These are phyloP conservation scores for Spilogale gracilis DNA, from an alignment of 2,113 vertebrate species.

Conservation along the genomic window DNA sequence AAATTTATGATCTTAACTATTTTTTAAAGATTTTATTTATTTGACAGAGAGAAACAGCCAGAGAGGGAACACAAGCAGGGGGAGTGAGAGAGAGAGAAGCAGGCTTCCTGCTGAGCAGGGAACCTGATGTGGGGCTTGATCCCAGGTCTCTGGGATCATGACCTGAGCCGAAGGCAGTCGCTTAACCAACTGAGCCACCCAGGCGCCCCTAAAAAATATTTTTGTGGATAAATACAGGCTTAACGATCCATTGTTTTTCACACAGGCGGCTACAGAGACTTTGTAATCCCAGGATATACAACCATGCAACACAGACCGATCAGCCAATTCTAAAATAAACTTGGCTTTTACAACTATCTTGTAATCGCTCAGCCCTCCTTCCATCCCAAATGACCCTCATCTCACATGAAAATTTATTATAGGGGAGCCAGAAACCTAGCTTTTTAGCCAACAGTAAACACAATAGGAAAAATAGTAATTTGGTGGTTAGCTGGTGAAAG, in stretches of 20 bases:
- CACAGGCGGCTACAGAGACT: neutral
- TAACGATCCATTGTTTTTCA: constrained; percentile 58
- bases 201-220: too few species aligned
- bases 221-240: constrained; percentile 41
- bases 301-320: neutral
- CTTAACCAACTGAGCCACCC: too few species aligned
- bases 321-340: constrained; percentile 35
- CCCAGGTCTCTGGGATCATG: too few species aligned
- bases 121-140: too few species aligned
- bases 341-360: constrained; percentile 36
- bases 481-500: neutral
- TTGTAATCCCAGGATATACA: constrained; percentile 8
- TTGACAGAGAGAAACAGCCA: too few species aligned
- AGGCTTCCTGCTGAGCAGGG: too few species aligned
- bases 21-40: neutral
- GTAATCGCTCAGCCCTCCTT: constrained; percentile 16
- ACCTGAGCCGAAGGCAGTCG: too few species aligned
- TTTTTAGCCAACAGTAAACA: constrained; percentile 45
- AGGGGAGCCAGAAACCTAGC: neutral
- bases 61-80: too few species aligned
- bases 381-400: constrained; percentile 10
- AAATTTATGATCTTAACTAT: neutral
- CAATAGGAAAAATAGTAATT: neutral
- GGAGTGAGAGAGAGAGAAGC: too few species aligned
- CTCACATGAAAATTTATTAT: neutral